These are phyloP conservation scores for Rhagonycha lutea DNA, from an alignment of 2,888 invertebrate genomes.

Conservation along the genomic window DNA sequence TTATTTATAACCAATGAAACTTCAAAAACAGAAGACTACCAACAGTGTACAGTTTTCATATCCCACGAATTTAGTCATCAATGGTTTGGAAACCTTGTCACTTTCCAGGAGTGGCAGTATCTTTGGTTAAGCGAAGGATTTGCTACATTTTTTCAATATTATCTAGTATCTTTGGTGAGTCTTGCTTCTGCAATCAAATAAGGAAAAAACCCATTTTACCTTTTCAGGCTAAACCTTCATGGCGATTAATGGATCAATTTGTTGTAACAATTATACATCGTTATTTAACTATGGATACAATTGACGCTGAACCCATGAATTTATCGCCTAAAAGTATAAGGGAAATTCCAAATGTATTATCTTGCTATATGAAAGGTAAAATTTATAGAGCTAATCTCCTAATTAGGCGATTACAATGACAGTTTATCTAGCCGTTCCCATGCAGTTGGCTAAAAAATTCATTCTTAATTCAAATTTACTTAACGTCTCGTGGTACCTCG, in stretches of 20 bases:
- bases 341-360: conserved; percentile 54
- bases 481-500: no score
- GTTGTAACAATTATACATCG: conserved; percentile 52
- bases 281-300: conserved; percentile 59
- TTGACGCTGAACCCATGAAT: conserved; percentile 60
- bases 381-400: no score
- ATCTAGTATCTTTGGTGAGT: conserved; percentile 17
- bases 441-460: no score
- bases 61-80: conserved; percentile 79
- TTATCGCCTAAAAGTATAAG: conserved; percentile 59
- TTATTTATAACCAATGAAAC: conserved; percentile 14
- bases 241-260: conserved; percentile 23
- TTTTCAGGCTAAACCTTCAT: conserved; percentile 13
- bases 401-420: no score
- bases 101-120: conserved; percentile 14
- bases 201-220: background rate
- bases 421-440: no score
- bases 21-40: conserved; percentile 16
- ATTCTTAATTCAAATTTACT: no score
- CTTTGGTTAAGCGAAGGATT: conserved; percentile 25
- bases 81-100: conserved; percentile 69
- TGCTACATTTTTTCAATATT: conserved; percentile 19
- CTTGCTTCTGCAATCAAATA: background rate
- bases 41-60: conserved; percentile 56
- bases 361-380: conserved; percentile 18